Conservation (phyloP, 2,113 vertebrate genomes). For the Sminthopsis crassicaudata region DNA sequence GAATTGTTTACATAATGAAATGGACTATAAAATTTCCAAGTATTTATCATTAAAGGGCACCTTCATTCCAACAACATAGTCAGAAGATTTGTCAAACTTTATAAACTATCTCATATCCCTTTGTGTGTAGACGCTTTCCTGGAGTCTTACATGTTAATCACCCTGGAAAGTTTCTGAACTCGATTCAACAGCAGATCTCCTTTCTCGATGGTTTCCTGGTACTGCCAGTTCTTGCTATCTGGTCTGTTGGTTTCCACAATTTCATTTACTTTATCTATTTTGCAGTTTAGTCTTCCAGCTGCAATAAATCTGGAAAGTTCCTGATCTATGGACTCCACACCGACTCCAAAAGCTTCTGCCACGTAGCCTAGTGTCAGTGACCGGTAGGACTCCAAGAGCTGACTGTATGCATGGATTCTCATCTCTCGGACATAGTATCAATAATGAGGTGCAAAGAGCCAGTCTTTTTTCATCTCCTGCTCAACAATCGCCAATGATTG, state of each 20-base stretch:
- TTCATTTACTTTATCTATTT: constrained; percentile 99
- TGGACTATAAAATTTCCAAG: constrained; percentile 81
- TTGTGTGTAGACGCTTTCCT: constrained; percentile 38
- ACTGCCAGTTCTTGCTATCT: constrained; percentile 99
- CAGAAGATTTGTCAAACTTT: constrained; percentile 78
- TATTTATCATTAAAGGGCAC: constrained; percentile 58
- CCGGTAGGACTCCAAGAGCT: constrained; percentile 96
- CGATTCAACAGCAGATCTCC: constrained; percentile 97
- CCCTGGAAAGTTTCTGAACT: constrained; percentile 98
- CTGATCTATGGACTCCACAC: constrained; percentile 99
- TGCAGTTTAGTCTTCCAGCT: constrained; percentile 97
- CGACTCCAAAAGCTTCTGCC: constrained; percentile 98
- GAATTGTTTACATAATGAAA: constrained; percentile 76
- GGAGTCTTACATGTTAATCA: constrained; percentile 96
- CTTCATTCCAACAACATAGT: constrained; percentile 78
- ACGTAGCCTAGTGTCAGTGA: constrained; percentile 96
- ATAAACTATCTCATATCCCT: not conserved
- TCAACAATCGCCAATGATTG: constrained; percentile 95
- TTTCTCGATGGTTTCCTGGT: constrained; percentile 99
- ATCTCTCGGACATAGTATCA: constrained; percentile 97
- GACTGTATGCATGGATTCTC: constrained; percentile 97
- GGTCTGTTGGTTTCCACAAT: constrained; percentile 99
- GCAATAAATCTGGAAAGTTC: constrained; percentile 98
- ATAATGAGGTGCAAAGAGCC: constrained; percentile 98
- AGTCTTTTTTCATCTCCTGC: constrained; percentile 98